Conservation (phyloP, 1,140 invertebrate species). For the Drosophila lacteicornis region DNA sequence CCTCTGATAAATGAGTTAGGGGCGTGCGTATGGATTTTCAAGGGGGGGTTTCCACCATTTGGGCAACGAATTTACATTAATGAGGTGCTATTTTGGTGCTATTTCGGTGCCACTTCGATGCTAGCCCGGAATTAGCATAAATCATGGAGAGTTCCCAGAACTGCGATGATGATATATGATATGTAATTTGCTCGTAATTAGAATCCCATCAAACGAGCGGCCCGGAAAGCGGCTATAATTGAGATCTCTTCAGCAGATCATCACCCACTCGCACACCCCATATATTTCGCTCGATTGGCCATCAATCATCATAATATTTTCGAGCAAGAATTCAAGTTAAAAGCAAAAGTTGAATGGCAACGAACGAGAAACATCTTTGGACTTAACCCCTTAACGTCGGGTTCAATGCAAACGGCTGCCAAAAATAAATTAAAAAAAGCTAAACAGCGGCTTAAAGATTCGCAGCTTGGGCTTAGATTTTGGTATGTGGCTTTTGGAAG, state of each 20-base stretch:
- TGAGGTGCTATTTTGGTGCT: constrained; percentile 29
- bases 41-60: constrained; percentile 15
- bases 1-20: constrained; percentile 47
- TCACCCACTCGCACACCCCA: constrained; percentile 28
- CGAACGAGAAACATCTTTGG: constrained; percentile 51
- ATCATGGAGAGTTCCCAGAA: constrained; percentile 40
- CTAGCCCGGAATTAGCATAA: constrained; percentile 46
- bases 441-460: constrained; percentile 35
- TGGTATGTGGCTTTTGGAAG: constrained; percentile 50
- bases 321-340: constrained; percentile 39
- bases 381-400: constrained; percentile 70
- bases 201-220: constrained; percentile 29
- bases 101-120: constrained; percentile 3
- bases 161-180: constrained; percentile 45
- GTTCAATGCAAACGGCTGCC: constrained; percentile 77
- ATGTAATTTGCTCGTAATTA: constrained; percentile 49
- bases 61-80: constrained; percentile 43
- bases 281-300: constrained; percentile 44
- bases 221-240: constrained; percentile 54
- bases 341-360: constrained; percentile 72
- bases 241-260: constrained; percentile 63
- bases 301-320: constrained; percentile 44
- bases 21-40: constrained; percentile 3
- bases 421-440: constrained; percentile 44
- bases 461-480: constrained; percentile 8